These are phyloP conservation scores for Podargus strigoides DNA, from an alignment of 2,797 vertebrate species.

Conservation along the genomic window DNA sequence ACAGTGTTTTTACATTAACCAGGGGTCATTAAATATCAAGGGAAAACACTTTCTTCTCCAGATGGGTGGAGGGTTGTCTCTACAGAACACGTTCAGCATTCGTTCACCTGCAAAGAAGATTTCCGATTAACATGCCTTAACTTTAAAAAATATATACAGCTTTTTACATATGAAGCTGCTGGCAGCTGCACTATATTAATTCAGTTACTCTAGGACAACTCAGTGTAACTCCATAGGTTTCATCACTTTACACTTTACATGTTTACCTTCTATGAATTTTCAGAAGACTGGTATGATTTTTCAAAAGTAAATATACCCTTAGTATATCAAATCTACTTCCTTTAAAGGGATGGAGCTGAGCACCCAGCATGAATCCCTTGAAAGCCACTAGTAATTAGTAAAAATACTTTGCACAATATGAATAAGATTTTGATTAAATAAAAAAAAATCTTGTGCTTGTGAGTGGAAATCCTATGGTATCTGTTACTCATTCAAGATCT, in stretches of 20 bases:
- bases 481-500: not conserved
- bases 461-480: not conserved
- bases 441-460: not conserved
- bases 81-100: not conserved
- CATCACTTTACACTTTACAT: not conserved
- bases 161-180: not conserved
- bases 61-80: not conserved
- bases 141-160: not conserved
- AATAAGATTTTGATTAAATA: not conserved
- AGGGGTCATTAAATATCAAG: conserved; percentile 24
- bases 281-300: not conserved
- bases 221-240: not conserved
- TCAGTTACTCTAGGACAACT: not conserved
- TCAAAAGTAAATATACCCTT: not conserved
- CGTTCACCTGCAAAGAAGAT: not conserved
- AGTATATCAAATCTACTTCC: not conserved
- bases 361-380: not conserved
- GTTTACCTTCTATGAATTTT: not conserved
- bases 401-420: not conserved
- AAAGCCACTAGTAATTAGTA: not conserved
- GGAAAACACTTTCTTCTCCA: conserved; percentile 24
- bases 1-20: conserved; percentile 12
- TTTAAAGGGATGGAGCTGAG: not conserved
- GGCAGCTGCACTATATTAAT: not conserved
- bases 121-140: not conserved